Percentiles rank a stretch among this genome's conserved stretches.
phyloP scores from a whole-genome alignment of 2,888 invertebrate species.

The Heliconius erato region DNA sequence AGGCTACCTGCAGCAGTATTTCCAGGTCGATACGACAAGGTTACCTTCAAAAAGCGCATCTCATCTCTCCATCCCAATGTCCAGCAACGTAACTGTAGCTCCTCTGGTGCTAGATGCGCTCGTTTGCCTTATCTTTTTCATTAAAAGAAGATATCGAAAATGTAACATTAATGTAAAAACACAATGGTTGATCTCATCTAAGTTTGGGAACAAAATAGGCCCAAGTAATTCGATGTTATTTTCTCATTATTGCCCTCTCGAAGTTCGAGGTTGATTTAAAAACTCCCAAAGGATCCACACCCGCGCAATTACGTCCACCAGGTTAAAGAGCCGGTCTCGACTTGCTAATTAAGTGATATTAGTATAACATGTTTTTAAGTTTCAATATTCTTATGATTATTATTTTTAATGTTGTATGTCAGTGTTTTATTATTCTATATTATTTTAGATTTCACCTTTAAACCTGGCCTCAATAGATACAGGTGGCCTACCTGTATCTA shows the following conservation, averaged over 20 bases:
- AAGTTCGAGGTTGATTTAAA: constrained; percentile 78
- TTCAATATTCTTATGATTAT: background rate
- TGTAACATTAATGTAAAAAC: constrained; percentile 68
- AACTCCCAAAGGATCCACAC: constrained; percentile 76
- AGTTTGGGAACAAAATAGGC: constrained; percentile 63
- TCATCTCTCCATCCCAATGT: no score
- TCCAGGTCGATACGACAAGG: no score
- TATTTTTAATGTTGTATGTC: background rate
- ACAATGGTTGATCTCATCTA: constrained; percentile 82
- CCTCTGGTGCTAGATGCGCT: no score
- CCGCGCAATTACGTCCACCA: constrained; percentile 51
- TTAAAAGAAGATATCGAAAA: constrained; percentile 63
- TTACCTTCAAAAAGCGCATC: no score
- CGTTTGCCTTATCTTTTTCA: no score
- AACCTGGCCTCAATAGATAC: no score
- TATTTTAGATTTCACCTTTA: no score
- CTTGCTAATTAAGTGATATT: constrained; percentile 43
- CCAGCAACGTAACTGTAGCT: no score
- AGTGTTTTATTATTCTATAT: background rate
- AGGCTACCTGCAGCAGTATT: no score
- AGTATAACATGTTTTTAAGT: constrained; percentile 16
- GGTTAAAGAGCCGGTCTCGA: constrained; percentile 38
- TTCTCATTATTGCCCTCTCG: constrained; percentile 77
- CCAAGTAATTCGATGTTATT: constrained; percentile 80
- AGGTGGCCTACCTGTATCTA: no score